Evolutionary conservation across 92 coral and sea anemone species (phyloP), one percentile per base, ranked within the genome.

Genomic region (Epizoanthus rinbou): DNA sequence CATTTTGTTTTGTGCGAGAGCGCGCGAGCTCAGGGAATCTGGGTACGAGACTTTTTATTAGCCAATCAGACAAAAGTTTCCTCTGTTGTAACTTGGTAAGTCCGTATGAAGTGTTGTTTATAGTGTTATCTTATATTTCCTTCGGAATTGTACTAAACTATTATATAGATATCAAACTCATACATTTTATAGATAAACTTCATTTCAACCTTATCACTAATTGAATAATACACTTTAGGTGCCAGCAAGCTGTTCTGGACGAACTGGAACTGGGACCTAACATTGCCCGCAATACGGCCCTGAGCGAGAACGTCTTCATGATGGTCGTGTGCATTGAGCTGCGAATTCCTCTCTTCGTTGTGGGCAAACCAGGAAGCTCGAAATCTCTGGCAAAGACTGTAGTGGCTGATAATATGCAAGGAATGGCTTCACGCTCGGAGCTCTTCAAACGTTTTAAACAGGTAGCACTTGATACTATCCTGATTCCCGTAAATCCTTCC

Each of bases 271-370:
- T 87, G 35, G 97, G 94, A 56, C 59, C 82, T 13, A 93, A 90
- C 82, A 93, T 93, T 24, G 97, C 97, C 22, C 89, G 88, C 16
- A 93, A 90, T 82, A 81, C 85, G 11, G 97, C 97, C 22, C 82
- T 93, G 53, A 83, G 94, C 45, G 94, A 93, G 76, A 93, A 93
- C 62, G 97, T 93, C 57, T 93, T 93, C 79, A 93, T 93, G 97
- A 93, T 93, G 97, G 97, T 91, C 22, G 90, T 93, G 21, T 93
- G 97, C 78, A 84, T 91, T 35, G 97, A 93, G 89, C 90, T 93
- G 31, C 86, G 97, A 69, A 93, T 93, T 43, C 97, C 97, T 31
- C 23, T 93, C 87, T 93, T 93, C 84, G 97, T 93, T 41, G 91
- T 93, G 31, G 97, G 97, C 45, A 93, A 93, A 80, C 97, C 97